Evolutionary conservation across 2,888 invertebrate genomes (phyloP), one percentile per base, ranked within the genome.

Genomic region (Hylaea fasciaria): DNA sequence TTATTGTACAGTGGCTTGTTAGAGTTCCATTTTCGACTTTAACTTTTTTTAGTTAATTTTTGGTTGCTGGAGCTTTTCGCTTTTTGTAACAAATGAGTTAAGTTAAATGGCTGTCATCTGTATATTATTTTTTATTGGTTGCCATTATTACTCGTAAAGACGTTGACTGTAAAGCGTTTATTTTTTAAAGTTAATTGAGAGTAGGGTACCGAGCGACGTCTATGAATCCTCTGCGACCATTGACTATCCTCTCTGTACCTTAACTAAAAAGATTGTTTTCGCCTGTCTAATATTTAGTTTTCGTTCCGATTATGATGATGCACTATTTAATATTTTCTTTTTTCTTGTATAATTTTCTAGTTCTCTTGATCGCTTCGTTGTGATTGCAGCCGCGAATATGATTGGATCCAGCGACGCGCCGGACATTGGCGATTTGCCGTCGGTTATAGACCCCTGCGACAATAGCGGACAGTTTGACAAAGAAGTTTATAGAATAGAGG

Each of bases 321-420:
- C 3, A 28, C 7, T 28, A 28, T 0, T 12, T 5, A 43, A 17
- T 22, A 11, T 43, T 16, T 14, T 7, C 17, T 13, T 16, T 17
- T n/a, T 22, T 28, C 13, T 40, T 28, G 0, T 39, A 9, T 5
- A 22, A 5, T 5, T 22, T n/a, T n/a, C n/a, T n/a, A n/a, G 22
- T 44, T 46, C 32, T 13, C 0, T 7, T 1, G 64, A 54, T 73
- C 75, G 54, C 0, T 55, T 48, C 80, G 76, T 74, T 83, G 81
- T 78, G 67, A 82, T 8, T 58, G 66, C 46, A 62, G 16, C 62
- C 60, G 40, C 53, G 73, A 22, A 70, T 80, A 83, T 81, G 77
- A 80, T 80, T 82, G 79, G 77, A 73, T 73, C 62, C 74, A 74
- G 64, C 73, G 68, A 68, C 64, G 74, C 39, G 72, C 74, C 85